phyloP scores from a whole-genome alignment of 2,113 vertebrate species.

The Pangasianodon gigas region DNA sequence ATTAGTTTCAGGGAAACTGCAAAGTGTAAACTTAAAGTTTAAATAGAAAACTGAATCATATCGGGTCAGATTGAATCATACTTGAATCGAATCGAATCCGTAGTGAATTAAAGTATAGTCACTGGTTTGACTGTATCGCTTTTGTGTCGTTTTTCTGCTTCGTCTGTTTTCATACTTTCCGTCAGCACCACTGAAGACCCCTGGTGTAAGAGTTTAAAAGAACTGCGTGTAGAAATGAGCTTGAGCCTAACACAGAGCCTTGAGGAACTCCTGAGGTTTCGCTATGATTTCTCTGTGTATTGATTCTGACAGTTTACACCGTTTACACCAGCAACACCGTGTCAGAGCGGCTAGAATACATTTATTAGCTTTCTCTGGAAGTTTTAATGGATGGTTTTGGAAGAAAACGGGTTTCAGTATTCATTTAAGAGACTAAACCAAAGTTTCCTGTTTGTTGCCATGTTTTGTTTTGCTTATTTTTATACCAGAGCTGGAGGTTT shows the following conservation, averaged over 20 bases:
- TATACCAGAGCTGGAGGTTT: slow-evolving; percentile 52
- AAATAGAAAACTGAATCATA: no score
- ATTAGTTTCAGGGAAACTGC: neutral
- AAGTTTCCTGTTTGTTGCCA: neutral
- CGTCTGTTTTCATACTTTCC: neutral
- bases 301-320: neutral
- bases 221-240: neutral
- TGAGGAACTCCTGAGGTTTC: neutral
- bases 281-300: neutral
- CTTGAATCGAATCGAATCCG: no score
- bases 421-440: neutral
- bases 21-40: no score
- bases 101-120: neutral
- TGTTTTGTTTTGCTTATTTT: neutral
- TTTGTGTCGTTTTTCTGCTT: neutral
- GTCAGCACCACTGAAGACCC: neutral
- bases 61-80: no score
- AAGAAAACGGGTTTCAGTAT: neutral
- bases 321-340: neutral
- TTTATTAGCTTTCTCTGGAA: neutral
- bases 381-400: neutral
- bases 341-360: neutral
- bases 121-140: no score
- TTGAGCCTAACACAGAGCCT: neutral
- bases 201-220: neutral